phyloP scores from a whole-genome alignment of 2,888 invertebrate genomes.

The Torymus aiolomorphi region DNA sequence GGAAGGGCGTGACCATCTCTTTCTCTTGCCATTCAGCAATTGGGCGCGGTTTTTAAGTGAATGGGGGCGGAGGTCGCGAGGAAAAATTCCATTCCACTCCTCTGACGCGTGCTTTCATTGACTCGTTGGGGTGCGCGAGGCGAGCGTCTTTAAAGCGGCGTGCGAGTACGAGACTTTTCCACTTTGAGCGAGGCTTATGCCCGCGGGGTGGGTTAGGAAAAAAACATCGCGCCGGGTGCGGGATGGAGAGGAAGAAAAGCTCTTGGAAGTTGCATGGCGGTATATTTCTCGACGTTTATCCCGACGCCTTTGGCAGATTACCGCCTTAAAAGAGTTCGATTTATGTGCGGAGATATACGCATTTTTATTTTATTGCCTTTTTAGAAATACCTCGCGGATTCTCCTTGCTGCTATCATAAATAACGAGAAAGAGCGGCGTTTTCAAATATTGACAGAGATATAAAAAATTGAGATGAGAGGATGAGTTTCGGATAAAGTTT shows the following conservation, averaged over 20 bases:
- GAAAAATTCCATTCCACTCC: slow-evolving; percentile 36
- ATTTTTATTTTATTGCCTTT: too few species aligned
- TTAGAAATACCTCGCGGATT: too few species aligned
- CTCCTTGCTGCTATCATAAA: too few species aligned
- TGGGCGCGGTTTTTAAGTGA: slow-evolving; percentile 62
- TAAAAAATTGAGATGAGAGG: too few species aligned
- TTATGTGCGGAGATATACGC: too few species aligned
- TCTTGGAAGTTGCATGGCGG: slow-evolving; percentile 17
- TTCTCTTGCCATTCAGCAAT: slow-evolving; percentile 59
- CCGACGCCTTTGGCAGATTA: not conserved
- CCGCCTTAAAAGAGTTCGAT: not conserved
- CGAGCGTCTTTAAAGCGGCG: not conserved
- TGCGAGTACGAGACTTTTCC: not conserved
- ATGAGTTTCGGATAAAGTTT: too few species aligned
- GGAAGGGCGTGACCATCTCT: slow-evolving; percentile 62
- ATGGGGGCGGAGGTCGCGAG: slow-evolving; percentile 50
- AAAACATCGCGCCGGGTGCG: not conserved
- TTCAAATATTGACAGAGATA: too few species aligned
- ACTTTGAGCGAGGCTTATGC: not conserved
- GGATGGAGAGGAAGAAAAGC: not conserved
- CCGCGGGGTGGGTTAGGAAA: not conserved
- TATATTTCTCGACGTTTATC: slow-evolving; percentile 8
- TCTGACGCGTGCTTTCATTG: slow-evolving; percentile 28
- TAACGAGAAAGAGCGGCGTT: too few species aligned
- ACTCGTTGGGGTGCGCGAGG: not conserved